Evolutionary conservation across 1,140 invertebrate genomes (phyloP).

Genomic region (Hesperophylax magnus): DNA sequence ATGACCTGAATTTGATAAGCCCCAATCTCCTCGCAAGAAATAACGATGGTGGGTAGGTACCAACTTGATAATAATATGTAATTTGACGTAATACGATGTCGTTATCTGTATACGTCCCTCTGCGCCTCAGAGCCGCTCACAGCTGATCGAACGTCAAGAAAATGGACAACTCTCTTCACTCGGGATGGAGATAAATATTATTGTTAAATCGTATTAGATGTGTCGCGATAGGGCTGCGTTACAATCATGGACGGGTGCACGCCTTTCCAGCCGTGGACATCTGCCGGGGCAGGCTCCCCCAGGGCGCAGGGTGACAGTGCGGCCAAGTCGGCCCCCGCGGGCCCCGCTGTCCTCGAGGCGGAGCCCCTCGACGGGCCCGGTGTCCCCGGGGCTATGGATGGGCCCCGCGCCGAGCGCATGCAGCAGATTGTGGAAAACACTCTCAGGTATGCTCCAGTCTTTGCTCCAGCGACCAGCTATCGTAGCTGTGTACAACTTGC

Average conservation of each 20-base stretch:
- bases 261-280: constrained; percentile 69
- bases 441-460: constrained; percentile 62
- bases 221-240: constrained; percentile 24
- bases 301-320: not conserved
- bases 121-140: constrained; percentile 39
- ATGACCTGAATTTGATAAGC: too few relatives aligned
- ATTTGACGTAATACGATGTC: constrained; percentile 36
- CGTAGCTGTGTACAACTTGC: too few relatives aligned
- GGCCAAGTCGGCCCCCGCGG: constrained; percentile 61
- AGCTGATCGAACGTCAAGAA: constrained; percentile 56
- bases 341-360: constrained; percentile 58
- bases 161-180: constrained; percentile 38
- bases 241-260: constrained; percentile 65
- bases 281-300: constrained; percentile 57
- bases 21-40: too few relatives aligned
- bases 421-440: constrained; percentile 69
- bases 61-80: constrained; percentile 17
- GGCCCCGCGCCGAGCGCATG: constrained; percentile 67
- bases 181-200: constrained; percentile 24
- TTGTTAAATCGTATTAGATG: constrained; percentile 42
- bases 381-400: constrained; percentile 64
- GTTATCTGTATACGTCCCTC: constrained; percentile 22
- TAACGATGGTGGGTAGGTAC: not conserved
- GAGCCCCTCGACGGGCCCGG: constrained; percentile 57
- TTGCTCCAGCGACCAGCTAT: not conserved